Evolutionary conservation across 37 sponge, comb jelly and placozoan genomes (phyloP), one percentile per base, ranked within the genome.

Genomic region (Dysidea cf. avara): DNA sequence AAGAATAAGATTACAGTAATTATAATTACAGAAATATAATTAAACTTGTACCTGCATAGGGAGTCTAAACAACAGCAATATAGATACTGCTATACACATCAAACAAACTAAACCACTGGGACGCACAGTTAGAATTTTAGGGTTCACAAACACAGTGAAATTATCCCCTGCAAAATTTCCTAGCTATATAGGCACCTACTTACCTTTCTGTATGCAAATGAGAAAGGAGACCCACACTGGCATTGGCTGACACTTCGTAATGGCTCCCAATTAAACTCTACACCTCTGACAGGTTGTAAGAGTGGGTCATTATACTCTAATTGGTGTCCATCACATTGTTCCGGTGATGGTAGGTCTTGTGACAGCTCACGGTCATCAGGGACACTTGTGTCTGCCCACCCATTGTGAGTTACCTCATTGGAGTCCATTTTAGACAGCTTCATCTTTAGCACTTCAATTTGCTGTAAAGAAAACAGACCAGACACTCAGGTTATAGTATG

Each of bases 181-280:
- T 50, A 7, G 2, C 37, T 26, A 76, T 6, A 7, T 50, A 40
- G 5, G 32, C 39, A 35, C 31, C 24, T 16, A 30, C 80, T 2
- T 7, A 76, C 78, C 67, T 84, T 84, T 71, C 67, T 77, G 17
- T 18, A 22, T 14, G 77, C 53, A 46, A 52, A 84, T 14, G 78
- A 66, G 68, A 82, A 82, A 7, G 69, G 60, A 0, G 30, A 30
- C 18, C 83, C 83, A 82, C 83, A 82, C 17, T 21, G 39, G 49
- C 83, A 82, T 21, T 66, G 60, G 4, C 47, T 28, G 24, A 66
- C 69, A 17, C 43, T 57, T 40, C 83, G 56, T 62, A 82, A 6
- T n/a, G 83, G 37, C 29, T 38, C 36, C 83, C 83, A 82, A 11
- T 75, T 75, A 17, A 82, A 52, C 57, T 82, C 75, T 69, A 82